Evolutionary conservation across 2,797 vertebrate genomes (phyloP).

Genomic region (Pseudopleuronectes americanus): DNA sequence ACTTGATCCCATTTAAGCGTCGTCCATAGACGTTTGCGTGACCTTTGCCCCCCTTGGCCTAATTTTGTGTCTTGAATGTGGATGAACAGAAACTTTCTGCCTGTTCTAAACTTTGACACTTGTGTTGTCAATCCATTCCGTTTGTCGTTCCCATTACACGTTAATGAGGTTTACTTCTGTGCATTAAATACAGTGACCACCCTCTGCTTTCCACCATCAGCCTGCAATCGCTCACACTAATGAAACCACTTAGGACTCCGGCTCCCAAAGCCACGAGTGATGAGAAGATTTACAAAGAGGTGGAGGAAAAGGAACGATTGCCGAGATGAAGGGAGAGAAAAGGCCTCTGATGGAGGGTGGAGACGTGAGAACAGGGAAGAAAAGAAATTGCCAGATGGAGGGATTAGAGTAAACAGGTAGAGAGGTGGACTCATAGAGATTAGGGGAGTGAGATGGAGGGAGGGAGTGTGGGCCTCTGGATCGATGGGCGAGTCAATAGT

Average conservation of each 20-base stretch:
- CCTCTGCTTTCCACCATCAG: background rate
- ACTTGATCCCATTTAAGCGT: too few relatives aligned
- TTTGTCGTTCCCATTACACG: background rate
- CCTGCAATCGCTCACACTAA: constrained; percentile 43
- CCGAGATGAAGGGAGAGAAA: constrained; percentile 24
- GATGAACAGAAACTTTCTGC: too few relatives aligned
- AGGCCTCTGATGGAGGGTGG: constrained; percentile 26
- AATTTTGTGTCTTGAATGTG: too few relatives aligned
- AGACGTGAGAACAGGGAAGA: constrained; percentile 46
- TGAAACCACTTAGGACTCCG: constrained; percentile 36
- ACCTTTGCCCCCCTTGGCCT: too few relatives aligned
- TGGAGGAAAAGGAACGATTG: constrained; percentile 9
- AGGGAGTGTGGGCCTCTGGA: constrained; percentile 44
- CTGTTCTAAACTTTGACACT: background rate
- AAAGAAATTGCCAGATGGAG: constrained; percentile 43
- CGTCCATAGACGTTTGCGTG: too few relatives aligned
- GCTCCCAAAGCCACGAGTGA: constrained; percentile 15
- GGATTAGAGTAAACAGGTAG: constrained; percentile 70
- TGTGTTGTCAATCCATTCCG: background rate
- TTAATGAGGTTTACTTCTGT: constrained; percentile 1
- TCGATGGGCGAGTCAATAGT: constrained; percentile 69
- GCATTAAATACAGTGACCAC: background rate
- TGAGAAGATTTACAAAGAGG: constrained; percentile 17
- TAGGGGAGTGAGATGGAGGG: constrained; percentile 57
- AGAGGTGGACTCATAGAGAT: constrained; percentile 61